Evolutionary conservation across 2,888 invertebrate species (phyloP).

Genomic region (Tachina grossa): DNA sequence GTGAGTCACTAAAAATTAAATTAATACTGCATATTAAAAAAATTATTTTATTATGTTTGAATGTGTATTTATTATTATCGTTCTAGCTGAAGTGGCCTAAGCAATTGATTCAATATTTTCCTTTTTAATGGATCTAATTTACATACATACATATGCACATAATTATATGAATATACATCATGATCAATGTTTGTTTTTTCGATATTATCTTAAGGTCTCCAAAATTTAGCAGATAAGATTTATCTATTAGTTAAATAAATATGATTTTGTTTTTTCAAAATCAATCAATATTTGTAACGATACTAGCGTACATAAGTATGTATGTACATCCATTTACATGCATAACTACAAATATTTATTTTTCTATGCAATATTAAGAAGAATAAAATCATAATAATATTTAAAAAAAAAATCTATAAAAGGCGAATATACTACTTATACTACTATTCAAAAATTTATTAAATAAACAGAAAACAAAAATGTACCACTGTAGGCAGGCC

Average conservation of each 20-base stretch:
- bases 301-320: background rate
- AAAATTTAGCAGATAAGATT: background rate
- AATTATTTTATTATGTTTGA: background rate
- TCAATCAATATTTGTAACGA: slow-evolving; percentile 5
- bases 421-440: slow-evolving; percentile 48
- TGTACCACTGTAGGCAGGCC: slow-evolving; percentile 66
- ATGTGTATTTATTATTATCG: background rate
- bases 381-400: slow-evolving; percentile 43
- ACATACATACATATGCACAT: background rate
- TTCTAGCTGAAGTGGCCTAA: background rate
- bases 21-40: background rate
- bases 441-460: slow-evolving; percentile 49
- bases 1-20: background rate
- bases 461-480: slow-evolving; percentile 31
- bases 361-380: slow-evolving; percentile 69
- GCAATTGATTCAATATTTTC: background rate
- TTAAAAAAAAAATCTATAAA: slow-evolving; percentile 50
- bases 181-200: background rate
- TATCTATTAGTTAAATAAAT: background rate
- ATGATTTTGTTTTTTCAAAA: background rate
- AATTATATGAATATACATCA: no score
- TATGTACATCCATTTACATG: slow-evolving; percentile 1
- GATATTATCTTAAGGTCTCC: background rate
- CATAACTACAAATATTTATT: slow-evolving; percentile 56
- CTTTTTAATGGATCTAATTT: background rate